Evolutionary conservation across 1,140 invertebrate species (phyloP).

Genomic region (Leptinotarsa lineolata): DNA sequence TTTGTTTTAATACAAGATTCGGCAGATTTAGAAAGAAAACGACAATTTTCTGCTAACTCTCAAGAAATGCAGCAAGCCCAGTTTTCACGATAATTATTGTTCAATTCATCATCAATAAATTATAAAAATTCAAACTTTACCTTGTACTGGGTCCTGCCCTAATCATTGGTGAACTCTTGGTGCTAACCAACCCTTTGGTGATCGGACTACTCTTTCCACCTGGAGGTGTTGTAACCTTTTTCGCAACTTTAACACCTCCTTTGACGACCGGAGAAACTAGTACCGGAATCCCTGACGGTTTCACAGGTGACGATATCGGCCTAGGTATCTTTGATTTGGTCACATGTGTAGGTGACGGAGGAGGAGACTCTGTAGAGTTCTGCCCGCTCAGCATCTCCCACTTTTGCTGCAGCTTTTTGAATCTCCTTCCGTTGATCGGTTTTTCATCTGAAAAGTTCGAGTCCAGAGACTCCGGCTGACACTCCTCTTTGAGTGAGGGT

Average conservation of each 20-base stretch:
- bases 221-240: slow-evolving; percentile 36
- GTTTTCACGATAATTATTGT: too few species aligned
- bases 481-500: slow-evolving; percentile 49
- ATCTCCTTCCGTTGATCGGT: slow-evolving; percentile 59
- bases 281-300: slow-evolving; percentile 57
- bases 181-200: slow-evolving; percentile 7
- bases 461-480: slow-evolving; percentile 51
- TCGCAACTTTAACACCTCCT: slow-evolving; percentile 37
- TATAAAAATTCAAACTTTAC: slow-evolving; percentile 13
- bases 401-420: slow-evolving; percentile 80
- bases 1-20: too few species aligned
- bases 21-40: too few species aligned
- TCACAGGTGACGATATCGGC: slow-evolving; percentile 65
- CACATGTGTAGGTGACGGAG: slow-evolving; percentile 57
- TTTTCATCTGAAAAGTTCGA: slow-evolving; percentile 55
- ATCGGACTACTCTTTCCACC: background rate
- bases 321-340: slow-evolving; percentile 72
- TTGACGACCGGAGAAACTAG: slow-evolving; percentile 39
- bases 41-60: too few species aligned
- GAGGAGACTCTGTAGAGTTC: slow-evolving; percentile 58
- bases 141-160: slow-evolving; percentile 31
- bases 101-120: too few species aligned
- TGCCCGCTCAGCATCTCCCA: slow-evolving; percentile 77
- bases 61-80: too few species aligned
- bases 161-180: slow-evolving; percentile 37